Base-by-base conservation (phyloP, 2,797 vertebrate genomes). In the Masticophis lateralis region DNA sequence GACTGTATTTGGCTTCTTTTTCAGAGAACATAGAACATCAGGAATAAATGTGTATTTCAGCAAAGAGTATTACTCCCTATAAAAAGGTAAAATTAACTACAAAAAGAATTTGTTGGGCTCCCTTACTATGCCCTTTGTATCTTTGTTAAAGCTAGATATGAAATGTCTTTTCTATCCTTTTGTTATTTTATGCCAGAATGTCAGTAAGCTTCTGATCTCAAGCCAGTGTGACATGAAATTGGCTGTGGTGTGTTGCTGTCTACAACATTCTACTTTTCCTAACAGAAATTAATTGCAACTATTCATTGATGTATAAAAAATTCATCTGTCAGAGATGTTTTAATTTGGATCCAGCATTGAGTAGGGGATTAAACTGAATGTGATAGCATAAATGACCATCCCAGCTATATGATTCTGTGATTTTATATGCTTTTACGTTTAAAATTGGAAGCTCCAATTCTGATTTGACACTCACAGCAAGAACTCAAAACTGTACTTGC, bases 11-110 rank as follows among this genome's bases (percentile, higher is more conserved):
- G 55, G 22, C 55, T 53, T 28, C 55, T 13, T 56, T 88, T 69
- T 28, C 37, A 63, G 91, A 96, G 95, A 96, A 97, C 93, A 94
- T 95, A 95, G 95, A 94, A 95, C 95, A 60, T 53, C 27, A 14
- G 95, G 92, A 95, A 96, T 16, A 86, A 56, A 91, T 0, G 94
- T 60, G 43, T 95, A 94, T 0, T 0, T 92, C 4, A 0, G 89
- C 83, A 55, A 87, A 86, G 13, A 61, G 55, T 3, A 20, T 74
- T 96, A 95, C 91, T 93, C 91, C 61, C 93, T 91, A 47, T 69
- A 92, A 93, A 43, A 95, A 83, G 93, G 88, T 89, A 47, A 63
- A 83, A 37, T 83, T 1, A 74, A 47, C 79, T 93, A 94, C 86
- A 94, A 93, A 97, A 96, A 43, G 89, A 61, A 61, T 74, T 47